phyloP scores from a whole-genome alignment of 2,888 invertebrate genomes.

The Heliconius ethilla region DNA sequence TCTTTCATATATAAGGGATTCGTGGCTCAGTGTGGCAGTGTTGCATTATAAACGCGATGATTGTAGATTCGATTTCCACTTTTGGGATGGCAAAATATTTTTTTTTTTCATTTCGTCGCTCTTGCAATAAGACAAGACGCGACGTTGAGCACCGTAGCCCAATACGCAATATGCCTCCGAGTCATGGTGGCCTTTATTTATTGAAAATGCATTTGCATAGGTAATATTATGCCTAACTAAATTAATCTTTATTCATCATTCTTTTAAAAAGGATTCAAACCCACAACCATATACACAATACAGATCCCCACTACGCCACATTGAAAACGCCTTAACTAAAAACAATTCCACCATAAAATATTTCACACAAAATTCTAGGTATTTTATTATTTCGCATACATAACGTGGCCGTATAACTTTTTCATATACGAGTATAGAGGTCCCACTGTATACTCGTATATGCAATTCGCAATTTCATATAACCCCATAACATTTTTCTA shows the following conservation, averaged over 20 bases:
- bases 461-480: conserved; percentile 10
- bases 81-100: not conserved
- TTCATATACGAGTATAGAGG: not conserved
- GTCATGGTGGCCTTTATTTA: not conserved
- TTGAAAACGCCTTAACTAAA: not conserved
- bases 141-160: not conserved
- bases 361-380: not conserved
- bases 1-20: not conserved
- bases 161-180: not conserved
- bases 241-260: not conserved
- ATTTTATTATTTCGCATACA: conserved; percentile 4
- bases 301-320: not conserved
- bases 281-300: not conserved
- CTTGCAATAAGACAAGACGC: not conserved
- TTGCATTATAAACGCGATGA: not conserved
- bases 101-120: too few relatives aligned
- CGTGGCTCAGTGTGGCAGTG: not conserved
- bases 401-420: conserved; percentile 3
- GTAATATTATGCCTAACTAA: not conserved
- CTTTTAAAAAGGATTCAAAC: not conserved
- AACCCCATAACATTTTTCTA: conserved; percentile 26
- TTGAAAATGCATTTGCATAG: not conserved
- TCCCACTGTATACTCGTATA: conserved; percentile 4
- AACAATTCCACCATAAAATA: not conserved
- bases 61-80: not conserved